Evolutionary conservation across 2,797 vertebrate species (phyloP).

Genomic region (Chaetodon trifasciatus): DNA sequence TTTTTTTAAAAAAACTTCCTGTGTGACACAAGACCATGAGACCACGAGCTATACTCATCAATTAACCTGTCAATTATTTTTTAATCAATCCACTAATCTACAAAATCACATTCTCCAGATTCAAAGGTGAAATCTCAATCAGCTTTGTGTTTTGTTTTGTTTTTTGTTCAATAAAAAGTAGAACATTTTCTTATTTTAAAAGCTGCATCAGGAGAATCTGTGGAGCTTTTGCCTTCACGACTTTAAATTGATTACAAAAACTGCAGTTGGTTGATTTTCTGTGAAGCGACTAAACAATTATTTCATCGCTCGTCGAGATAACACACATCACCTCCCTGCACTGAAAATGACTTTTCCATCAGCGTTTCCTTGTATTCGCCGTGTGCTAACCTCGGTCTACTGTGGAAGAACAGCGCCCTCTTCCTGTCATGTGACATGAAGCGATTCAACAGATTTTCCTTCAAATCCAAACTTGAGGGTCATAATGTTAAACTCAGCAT

Average conservation of each 20-base stretch:
- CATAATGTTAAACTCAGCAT: neutral
- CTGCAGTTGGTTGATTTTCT: too few relatives aligned
- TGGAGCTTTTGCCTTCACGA: too few relatives aligned
- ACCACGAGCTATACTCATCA: neutral
- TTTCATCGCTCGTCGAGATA: neutral
- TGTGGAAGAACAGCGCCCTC: neutral
- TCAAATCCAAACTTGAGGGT: neutral
- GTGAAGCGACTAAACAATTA: neutral
- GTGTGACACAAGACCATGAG: too few relatives aligned
- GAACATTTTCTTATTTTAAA: too few relatives aligned
- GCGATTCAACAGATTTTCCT: neutral
- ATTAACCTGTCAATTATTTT: neutral
- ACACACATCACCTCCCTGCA: neutral
- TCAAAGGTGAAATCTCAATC: too few relatives aligned
- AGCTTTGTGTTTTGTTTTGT: too few relatives aligned
- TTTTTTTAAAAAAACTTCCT: too few relatives aligned
- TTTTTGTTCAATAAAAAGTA: too few relatives aligned
- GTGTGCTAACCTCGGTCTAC: neutral
- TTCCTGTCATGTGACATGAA: neutral
- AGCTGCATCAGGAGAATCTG: too few relatives aligned
- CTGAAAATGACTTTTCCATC: neutral
- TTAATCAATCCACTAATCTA: neutral
- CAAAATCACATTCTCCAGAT: too few relatives aligned
- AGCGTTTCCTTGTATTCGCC: too few relatives aligned
- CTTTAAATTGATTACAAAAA: too few relatives aligned